Evolutionary conservation across 2,888 invertebrate species (phyloP).

Genomic region (Oligia latruncula): DNA sequence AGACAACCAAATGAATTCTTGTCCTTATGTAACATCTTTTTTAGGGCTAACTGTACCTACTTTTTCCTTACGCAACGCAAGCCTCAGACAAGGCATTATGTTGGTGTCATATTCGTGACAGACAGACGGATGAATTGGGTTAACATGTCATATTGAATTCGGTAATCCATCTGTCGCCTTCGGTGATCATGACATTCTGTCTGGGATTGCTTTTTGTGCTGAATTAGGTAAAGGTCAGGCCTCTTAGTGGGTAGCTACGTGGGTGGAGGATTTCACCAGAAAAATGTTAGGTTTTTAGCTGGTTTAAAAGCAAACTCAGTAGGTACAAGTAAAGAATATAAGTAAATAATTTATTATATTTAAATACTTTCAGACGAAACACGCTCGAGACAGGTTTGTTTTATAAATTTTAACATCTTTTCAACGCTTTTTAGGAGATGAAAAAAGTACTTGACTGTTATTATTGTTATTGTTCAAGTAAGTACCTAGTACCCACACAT

Average conservation of each 20-base stretch:
- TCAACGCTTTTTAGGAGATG: neutral
- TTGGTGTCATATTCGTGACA: constrained; percentile 31
- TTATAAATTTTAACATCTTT: neutral
- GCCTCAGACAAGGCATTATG: constrained; percentile 17
- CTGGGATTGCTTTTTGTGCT: constrained; percentile 25
- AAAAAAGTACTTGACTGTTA: neutral
- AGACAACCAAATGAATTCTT: neutral
- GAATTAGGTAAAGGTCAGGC: constrained; percentile 5
- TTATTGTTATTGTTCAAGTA: neutral
- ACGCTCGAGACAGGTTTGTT: neutral
- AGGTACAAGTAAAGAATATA: neutral
- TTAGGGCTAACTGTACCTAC: neutral
- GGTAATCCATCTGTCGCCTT: constrained; percentile 13
- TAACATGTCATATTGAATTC: constrained; percentile 23
- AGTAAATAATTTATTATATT: constrained; percentile 1
- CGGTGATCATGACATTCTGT: constrained; percentile 17
- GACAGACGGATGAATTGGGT: constrained; percentile 39
- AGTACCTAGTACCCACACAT: too few relatives aligned
- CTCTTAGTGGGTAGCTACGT: neutral
- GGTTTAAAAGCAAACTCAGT: constrained; percentile 4
- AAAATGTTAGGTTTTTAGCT: neutral
- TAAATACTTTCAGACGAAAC: constrained; percentile 4
- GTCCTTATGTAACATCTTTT: neutral
- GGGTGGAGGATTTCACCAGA: neutral
- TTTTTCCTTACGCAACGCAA: constrained; percentile 20